Evolutionary conservation across 2,113 vertebrate species (phyloP).

Genomic region (Dendrocopos noguchii): DNA sequence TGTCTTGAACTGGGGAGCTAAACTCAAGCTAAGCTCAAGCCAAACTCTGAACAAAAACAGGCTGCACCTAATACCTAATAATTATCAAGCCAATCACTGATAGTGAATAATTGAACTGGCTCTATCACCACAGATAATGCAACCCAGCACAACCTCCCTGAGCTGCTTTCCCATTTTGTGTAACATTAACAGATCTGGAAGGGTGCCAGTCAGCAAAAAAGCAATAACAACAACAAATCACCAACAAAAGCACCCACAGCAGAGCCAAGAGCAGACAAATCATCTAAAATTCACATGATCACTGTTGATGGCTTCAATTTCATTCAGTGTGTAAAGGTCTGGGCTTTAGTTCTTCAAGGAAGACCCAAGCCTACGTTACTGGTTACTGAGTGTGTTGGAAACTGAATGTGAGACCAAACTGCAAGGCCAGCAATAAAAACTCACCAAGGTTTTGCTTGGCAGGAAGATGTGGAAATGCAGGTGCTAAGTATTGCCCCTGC

Average conservation of each 20-base stretch:
- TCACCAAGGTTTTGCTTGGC: neutral
- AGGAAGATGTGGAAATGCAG: neutral
- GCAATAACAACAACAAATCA: neutral
- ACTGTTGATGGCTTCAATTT: neutral
- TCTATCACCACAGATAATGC: neutral
- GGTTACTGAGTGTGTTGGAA: neutral
- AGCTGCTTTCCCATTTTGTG: neutral
- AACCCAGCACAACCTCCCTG: neutral
- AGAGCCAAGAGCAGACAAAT: neutral
- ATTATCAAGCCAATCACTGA: neutral
- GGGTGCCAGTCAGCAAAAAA: conserved; percentile 4
- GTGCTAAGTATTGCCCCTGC: neutral
- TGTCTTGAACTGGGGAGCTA: too few species aligned
- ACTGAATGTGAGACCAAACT: neutral
- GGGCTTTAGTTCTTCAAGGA: neutral
- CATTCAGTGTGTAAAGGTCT: neutral
- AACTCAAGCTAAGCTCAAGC: neutral
- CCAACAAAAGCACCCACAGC: neutral
- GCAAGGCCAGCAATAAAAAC: neutral
- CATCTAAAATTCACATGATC: neutral
- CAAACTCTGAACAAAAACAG: neutral
- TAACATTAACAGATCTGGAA: conserved; percentile 43
- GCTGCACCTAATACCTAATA: neutral
- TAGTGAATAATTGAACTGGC: conserved; percentile 20
- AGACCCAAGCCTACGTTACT: neutral